These are phyloP conservation scores for Melopsittacus undulatus DNA, from an alignment of 2,797 vertebrate species.

Conservation along the genomic window DNA sequence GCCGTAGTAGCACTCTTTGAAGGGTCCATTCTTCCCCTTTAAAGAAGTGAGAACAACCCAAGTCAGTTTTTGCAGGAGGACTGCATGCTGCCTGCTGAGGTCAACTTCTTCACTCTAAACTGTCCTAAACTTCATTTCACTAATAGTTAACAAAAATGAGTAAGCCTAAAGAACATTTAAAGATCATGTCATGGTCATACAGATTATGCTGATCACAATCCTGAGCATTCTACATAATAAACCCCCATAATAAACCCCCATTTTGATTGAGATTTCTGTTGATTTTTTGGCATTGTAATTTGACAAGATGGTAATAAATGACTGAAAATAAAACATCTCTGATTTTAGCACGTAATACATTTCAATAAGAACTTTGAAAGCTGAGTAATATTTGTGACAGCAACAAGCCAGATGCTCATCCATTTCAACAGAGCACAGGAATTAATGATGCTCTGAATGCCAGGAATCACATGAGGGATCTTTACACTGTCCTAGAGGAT, in stretches of 20 bases:
- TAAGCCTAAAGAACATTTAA: not conserved
- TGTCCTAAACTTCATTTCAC: not conserved
- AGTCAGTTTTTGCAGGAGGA: not conserved
- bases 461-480: not conserved
- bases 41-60: not conserved
- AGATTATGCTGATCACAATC: not conserved
- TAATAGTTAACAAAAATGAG: not conserved
- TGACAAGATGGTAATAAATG: not conserved
- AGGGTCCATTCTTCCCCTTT: slow-evolving; percentile 78
- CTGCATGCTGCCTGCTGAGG: not conserved
- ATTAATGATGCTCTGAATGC: not conserved
- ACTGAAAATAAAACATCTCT: not conserved
- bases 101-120: not conserved
- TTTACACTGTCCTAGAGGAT: not conserved
- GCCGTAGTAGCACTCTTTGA: slow-evolving; percentile 82
- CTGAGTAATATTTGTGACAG: not conserved
- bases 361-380: not conserved
- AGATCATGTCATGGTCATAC: accelerated
- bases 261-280: not conserved
- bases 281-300: not conserved
- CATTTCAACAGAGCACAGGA: not conserved
- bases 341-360: not conserved
- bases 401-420: not conserved
- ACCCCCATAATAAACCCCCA: not conserved
- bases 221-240: not conserved